Conservation (phyloP, 2,113 vertebrate genomes). For the rabbit (Oryctolagus cuniculus) region DNA sequence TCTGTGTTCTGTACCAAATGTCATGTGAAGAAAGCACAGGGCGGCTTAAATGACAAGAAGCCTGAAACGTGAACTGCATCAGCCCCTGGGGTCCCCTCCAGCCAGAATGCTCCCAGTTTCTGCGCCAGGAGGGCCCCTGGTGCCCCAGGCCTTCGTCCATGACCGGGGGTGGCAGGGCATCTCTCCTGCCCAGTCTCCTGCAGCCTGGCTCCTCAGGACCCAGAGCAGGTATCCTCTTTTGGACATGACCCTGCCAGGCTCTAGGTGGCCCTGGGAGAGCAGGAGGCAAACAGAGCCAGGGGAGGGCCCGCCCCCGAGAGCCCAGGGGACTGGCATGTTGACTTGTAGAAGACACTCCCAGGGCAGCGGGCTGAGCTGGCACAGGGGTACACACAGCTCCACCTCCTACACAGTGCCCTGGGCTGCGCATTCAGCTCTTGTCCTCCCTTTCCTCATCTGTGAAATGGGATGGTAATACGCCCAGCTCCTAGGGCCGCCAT, state of each 20-base stretch:
- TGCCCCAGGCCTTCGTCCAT: background rate
- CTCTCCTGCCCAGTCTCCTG: background rate
- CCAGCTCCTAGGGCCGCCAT: background rate
- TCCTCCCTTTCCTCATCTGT: background rate
- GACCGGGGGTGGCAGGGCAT: background rate
- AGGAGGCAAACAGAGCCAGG: background rate
- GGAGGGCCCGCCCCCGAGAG: background rate
- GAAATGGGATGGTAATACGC: background rate
- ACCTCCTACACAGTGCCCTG: background rate
- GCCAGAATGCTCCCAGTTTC: background rate
- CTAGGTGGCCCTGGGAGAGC: background rate
- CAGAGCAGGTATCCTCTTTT: background rate
- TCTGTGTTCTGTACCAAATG: background rate
- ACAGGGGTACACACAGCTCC: background rate
- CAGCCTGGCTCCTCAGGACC: background rate
- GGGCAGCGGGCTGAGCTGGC: background rate
- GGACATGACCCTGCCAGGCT: background rate
- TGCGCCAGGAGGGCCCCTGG: background rate
- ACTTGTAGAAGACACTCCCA: accelerated
- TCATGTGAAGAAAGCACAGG: background rate
- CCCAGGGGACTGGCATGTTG: background rate
- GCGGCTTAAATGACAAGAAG: background rate
- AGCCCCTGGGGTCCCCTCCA: background rate
- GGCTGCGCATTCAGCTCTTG: background rate
- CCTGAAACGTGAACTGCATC: background rate